These are phyloP conservation scores for Sinhomidia bicolor DNA, from an alignment of 2,888 invertebrate species.

Conservation along the genomic window DNA sequence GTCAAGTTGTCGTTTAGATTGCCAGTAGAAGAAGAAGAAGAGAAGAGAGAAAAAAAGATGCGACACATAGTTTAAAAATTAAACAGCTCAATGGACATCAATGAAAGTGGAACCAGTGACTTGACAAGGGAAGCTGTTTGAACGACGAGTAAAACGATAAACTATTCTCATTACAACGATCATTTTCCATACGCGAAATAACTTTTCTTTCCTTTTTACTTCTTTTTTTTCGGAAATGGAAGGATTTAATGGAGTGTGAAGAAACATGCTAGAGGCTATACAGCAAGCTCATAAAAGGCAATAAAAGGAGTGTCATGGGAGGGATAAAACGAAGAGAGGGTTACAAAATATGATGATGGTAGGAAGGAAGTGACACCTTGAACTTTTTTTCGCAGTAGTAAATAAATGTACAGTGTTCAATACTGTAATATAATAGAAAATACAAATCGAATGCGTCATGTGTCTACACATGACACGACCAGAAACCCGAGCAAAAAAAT, in stretches of 20 bases:
- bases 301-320: neutral
- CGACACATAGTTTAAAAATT: too few relatives aligned
- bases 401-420: neutral
- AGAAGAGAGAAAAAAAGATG: too few relatives aligned
- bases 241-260: slow-evolving; percentile 1
- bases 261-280: neutral
- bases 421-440: too few relatives aligned
- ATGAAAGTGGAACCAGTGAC: too few relatives aligned
- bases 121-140: neutral
- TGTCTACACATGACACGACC: neutral
- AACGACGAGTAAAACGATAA: neutral
- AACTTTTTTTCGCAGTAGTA: neutral
- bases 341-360: neutral
- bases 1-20: too few relatives aligned
- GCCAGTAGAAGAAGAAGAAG: too few relatives aligned
- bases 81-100: too few relatives aligned
- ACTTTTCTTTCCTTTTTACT: neutral
- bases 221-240: too few relatives aligned
- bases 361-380: neutral
- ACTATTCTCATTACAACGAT: neutral
- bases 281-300: neutral
- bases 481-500: neutral
- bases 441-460: neutral
- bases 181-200: neutral
- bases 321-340: neutral